Conservation (phyloP, 2,113 vertebrate species). For the Megaceryle maxima region DNA sequence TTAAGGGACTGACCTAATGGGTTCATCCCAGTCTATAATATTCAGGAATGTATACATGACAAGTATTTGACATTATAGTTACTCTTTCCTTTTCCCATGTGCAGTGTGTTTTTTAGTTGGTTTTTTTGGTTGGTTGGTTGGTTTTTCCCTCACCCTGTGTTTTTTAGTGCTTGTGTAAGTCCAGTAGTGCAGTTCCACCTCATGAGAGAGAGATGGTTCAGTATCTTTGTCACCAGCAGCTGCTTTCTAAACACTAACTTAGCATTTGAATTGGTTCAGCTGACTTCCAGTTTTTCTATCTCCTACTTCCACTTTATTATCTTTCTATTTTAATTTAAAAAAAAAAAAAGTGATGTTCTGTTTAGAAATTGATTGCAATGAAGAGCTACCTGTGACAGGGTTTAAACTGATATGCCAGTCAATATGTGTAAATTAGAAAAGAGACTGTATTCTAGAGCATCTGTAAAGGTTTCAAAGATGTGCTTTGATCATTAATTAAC, state of each 20-base stretch:
- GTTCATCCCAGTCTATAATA: neutral
- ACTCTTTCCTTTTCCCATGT: neutral
- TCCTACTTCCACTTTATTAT: slow-evolving; percentile 4
- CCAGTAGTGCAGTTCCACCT: neutral
- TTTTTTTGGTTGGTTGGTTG: too few relatives aligned
- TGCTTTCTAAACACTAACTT: slow-evolving; percentile 41
- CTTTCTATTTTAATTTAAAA: slow-evolving; percentile 21
- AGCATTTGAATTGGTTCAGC: slow-evolving; percentile 33
- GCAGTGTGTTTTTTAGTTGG: neutral
- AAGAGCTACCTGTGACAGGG: neutral
- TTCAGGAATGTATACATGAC: neutral
- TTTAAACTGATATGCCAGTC: neutral
- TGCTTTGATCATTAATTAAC: slow-evolving; percentile 25
- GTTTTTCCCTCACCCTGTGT: too few relatives aligned
- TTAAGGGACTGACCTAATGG: neutral
- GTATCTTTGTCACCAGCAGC: neutral
- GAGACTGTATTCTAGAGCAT: neutral
- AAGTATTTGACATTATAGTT: neutral
- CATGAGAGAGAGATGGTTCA: neutral
- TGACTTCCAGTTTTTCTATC: slow-evolving; percentile 1
- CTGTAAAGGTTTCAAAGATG: slow-evolving; percentile 13
- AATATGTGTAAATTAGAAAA: neutral
- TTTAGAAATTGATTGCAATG: neutral
- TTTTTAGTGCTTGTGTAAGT: neutral
- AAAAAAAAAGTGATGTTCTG: neutral